These are phyloP conservation scores for Leptopilina clavipes DNA, from an alignment of 1,140 invertebrate species.

Conservation along the genomic window DNA sequence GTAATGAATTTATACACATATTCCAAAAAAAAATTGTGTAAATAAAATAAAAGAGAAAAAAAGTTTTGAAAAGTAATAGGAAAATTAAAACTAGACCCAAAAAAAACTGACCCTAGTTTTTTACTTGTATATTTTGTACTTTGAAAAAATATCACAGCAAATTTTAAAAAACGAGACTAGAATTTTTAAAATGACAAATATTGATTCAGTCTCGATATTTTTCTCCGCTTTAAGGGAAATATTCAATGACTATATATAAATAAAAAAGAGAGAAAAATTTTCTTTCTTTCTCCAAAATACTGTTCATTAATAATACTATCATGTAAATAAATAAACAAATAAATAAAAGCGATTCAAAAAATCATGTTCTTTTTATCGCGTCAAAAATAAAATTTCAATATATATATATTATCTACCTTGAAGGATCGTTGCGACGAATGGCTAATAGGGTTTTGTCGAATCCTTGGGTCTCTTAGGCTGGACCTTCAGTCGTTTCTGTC, in stretches of 20 bases:
- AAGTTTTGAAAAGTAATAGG: too few species aligned
- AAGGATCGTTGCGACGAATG: conserved; percentile 65
- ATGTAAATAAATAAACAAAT: too few species aligned
- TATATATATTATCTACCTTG: conserved; percentile 71
- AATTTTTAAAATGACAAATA: not conserved
- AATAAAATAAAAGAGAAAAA: too few species aligned
- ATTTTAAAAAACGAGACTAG: not conserved
- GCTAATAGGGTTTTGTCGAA: conserved; percentile 87
- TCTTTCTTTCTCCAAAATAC: too few species aligned
- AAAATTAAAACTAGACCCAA: too few species aligned
- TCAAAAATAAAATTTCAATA: not conserved
- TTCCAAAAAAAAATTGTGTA: too few species aligned
- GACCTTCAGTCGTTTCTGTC: conserved; percentile 97
- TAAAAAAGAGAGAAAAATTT: too few species aligned
- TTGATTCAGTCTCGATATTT: conserved; percentile 35
- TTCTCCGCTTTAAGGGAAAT: conserved; percentile 44
- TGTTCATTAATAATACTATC: too few species aligned
- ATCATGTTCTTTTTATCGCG: too few species aligned
- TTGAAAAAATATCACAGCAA: conserved; percentile 16
- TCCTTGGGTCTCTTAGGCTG: conserved; percentile 97
- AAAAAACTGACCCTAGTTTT: not conserved
- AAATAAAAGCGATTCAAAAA: too few species aligned
- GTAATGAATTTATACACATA: too few species aligned
- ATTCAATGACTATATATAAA: conserved; percentile 55
- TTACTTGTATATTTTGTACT: not conserved